Evolutionary conservation across 1,140 invertebrate genomes (phyloP).

Genomic region (Parapsyche elsis): DNA sequence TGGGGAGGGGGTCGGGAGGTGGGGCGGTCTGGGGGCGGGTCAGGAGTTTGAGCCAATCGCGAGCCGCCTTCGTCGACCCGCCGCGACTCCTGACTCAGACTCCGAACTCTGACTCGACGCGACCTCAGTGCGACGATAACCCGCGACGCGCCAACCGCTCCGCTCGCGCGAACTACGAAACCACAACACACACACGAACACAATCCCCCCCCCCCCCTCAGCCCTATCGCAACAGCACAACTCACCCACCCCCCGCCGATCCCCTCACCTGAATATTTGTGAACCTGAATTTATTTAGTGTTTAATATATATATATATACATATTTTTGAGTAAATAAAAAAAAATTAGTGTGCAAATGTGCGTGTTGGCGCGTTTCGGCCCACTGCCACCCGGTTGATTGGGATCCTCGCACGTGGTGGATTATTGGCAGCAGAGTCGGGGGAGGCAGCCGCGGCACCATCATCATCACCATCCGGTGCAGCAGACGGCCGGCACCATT

Average conservation of each 20-base stretch:
- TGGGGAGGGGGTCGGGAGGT: conserved; percentile 2
- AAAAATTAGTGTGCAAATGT: background rate
- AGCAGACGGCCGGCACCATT: conserved; percentile 32
- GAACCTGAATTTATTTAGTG: conserved; percentile 14
- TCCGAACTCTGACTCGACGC: conserved; percentile 62
- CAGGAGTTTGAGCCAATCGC: conserved; percentile 6
- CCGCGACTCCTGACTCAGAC: conserved; percentile 11
- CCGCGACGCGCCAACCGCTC: background rate
- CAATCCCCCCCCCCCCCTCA: background rate
- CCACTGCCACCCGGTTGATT: background rate
- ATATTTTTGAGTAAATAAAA: background rate
- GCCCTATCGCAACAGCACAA: background rate
- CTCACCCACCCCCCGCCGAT: conserved; percentile 52
- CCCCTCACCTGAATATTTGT: background rate
- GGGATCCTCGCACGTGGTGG: background rate
- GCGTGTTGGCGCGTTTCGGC: background rate
- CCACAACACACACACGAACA: conserved; percentile 52
- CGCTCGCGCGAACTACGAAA: conserved; percentile 26
- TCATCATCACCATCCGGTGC: background rate
- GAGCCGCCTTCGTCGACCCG: background rate
- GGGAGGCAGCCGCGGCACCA: background rate
- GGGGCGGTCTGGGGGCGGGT: conserved; percentile 5
- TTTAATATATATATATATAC: background rate
- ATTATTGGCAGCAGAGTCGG: background rate
- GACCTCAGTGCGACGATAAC: conserved; percentile 33